Evolutionary conservation across 2,113 vertebrate species (phyloP).

Genomic region (Psophia crepitans): DNA sequence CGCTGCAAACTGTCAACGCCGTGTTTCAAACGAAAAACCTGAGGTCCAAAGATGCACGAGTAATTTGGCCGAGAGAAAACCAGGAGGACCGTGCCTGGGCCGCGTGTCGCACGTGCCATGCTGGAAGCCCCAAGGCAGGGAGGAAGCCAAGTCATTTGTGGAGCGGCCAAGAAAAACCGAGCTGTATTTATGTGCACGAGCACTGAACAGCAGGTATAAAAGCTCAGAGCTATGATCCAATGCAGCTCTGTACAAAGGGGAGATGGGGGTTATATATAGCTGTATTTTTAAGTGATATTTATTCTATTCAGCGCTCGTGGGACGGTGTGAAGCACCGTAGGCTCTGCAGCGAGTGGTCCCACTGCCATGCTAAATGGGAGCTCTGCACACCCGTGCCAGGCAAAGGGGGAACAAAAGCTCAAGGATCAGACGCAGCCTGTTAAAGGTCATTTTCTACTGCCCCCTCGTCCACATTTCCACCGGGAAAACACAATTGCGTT

Average conservation of each 20-base stretch:
- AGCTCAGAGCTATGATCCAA: background rate
- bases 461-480: background rate
- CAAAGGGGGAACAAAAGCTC: background rate
- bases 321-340: fast-evolving
- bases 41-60: background rate
- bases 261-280: background rate
- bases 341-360: background rate
- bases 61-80: background rate
- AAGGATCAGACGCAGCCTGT: background rate
- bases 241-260: background rate
- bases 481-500: fast-evolving
- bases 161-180: background rate
- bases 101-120: background rate
- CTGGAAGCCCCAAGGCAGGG: background rate
- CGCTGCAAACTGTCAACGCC: background rate
- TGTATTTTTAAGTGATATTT: background rate
- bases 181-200: background rate
- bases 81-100: background rate
- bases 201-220: background rate
- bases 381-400: fast-evolving
- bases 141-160: background rate
- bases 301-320: fast-evolving
- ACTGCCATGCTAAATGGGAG: fast-evolving
- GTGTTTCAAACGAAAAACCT: background rate
- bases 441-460: background rate